Conservation (phyloP, 2,797 vertebrate genomes). For the Cichlasoma orientale region DNA sequence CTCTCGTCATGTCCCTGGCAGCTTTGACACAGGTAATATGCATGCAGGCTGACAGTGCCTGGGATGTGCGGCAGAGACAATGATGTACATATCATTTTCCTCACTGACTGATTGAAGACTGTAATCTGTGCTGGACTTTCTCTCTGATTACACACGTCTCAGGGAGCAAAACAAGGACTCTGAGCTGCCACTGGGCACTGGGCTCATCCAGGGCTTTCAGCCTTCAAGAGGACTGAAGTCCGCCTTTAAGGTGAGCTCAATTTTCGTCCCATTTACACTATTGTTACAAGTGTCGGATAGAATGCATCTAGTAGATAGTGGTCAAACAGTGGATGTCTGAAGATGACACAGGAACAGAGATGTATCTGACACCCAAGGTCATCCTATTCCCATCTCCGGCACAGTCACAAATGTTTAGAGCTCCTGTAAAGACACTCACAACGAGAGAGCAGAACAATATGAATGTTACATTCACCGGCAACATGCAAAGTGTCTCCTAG, state of each 20-base stretch:
- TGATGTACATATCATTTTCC: slow-evolving; percentile 89
- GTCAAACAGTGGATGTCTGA: slow-evolving; percentile 79
- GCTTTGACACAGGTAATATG: slow-evolving; percentile 86
- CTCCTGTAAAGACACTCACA: slow-evolving; percentile 45
- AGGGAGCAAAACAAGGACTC: slow-evolving; percentile 84
- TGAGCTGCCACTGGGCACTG: slow-evolving; percentile 78
- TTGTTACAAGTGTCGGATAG: slow-evolving; percentile 81
- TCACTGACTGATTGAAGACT: slow-evolving; percentile 88
- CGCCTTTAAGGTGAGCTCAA: slow-evolving; percentile 84
- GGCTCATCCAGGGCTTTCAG: slow-evolving; percentile 83
- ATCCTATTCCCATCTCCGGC: slow-evolving; percentile 60
- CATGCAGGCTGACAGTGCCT: slow-evolving; percentile 78
- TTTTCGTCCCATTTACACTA: slow-evolving; percentile 84
- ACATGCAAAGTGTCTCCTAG: slow-evolving; percentile 44
- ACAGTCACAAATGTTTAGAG: slow-evolving; percentile 49
- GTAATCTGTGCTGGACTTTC: slow-evolving; percentile 86
- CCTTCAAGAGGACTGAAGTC: slow-evolving; percentile 82
- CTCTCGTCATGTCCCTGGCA: slow-evolving; percentile 81
- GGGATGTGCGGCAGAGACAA: slow-evolving; percentile 77
- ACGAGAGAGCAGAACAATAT: slow-evolving; percentile 41
- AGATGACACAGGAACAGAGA: slow-evolving; percentile 72
- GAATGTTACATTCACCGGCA: slow-evolving; percentile 48
- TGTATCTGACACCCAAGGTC: slow-evolving; percentile 80
- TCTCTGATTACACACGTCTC: slow-evolving; percentile 84
- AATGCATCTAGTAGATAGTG: slow-evolving; percentile 74